phyloP scores from a whole-genome alignment of 2,888 invertebrate species.

The Drosophila ustulata region DNA sequence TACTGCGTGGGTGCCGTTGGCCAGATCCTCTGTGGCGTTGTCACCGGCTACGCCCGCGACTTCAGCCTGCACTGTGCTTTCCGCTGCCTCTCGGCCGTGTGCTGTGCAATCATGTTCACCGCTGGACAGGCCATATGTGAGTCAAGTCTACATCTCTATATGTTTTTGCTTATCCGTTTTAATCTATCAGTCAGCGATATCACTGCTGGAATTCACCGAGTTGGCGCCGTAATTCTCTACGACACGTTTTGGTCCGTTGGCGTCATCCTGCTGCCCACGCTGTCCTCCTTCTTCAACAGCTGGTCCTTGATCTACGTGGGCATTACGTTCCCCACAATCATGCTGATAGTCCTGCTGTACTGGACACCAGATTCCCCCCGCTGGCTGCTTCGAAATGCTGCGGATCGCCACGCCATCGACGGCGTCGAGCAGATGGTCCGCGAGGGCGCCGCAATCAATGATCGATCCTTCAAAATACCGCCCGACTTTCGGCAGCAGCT shows the following conservation, averaged over 20 bases:
- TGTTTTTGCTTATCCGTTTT: no score
- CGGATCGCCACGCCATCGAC: slow-evolving; percentile 72
- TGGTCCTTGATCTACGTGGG: slow-evolving; percentile 85
- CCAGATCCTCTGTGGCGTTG: slow-evolving; percentile 84
- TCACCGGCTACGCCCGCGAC: slow-evolving; percentile 83
- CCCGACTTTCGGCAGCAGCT: slow-evolving; percentile 81
- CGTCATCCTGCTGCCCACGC: slow-evolving; percentile 84
- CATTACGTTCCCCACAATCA: slow-evolving; percentile 85
- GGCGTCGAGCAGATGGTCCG: slow-evolving; percentile 83
- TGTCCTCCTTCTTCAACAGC: slow-evolving; percentile 83
- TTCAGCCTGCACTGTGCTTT: slow-evolving; percentile 85
- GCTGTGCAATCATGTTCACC: slow-evolving; percentile 85
- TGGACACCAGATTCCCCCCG: slow-evolving; percentile 86
- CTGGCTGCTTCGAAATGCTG: slow-evolving; percentile 84
- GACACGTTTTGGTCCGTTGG: slow-evolving; percentile 86
- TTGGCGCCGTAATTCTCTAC: slow-evolving; percentile 83
- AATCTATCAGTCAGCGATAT: slow-evolving; percentile 83
- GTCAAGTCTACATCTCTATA: neutral
- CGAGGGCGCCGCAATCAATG: slow-evolving; percentile 83
- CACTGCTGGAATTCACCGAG: slow-evolving; percentile 83
- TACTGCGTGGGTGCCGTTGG: slow-evolving; percentile 84
- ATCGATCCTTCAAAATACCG: slow-evolving; percentile 80
- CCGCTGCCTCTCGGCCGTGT: slow-evolving; percentile 84
- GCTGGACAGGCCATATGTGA: slow-evolving; percentile 85
- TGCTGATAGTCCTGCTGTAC: slow-evolving; percentile 82